Conservation (phyloP, 2,113 vertebrate species). For the Montifringilla adamsi region DNA sequence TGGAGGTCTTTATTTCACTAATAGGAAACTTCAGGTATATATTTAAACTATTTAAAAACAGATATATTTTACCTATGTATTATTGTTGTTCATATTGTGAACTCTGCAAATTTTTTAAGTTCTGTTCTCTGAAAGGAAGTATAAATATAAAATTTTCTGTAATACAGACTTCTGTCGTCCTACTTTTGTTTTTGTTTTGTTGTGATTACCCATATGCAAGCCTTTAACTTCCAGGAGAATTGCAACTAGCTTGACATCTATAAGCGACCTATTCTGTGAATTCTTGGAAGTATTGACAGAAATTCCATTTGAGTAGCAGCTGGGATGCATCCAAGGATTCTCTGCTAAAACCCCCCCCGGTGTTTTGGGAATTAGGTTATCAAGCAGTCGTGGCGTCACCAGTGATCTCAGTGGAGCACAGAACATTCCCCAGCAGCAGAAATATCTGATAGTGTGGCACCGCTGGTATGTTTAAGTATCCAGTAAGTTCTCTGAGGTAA, state of each 20-base stretch:
- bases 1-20: neutral
- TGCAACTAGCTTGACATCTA: neutral
- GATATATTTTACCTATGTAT: neutral
- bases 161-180: neutral
- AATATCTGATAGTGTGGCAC: neutral
- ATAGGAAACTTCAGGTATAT: neutral
- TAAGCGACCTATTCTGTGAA: neutral
- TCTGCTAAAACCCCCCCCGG: neutral
- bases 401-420: neutral
- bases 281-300: neutral
- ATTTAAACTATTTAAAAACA: neutral
- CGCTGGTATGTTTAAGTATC: neutral
- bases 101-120: neutral
- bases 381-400: neutral
- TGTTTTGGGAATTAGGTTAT: neutral
- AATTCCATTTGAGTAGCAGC: neutral
- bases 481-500: neutral
- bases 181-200: neutral
- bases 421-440: neutral
- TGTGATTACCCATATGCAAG: neutral
- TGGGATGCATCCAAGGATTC: neutral
- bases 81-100: neutral
- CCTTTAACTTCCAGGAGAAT: neutral
- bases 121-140: neutral
- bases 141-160: neutral